Conservation (phyloP, 2,888 invertebrate genomes). For the Harpalus rubripes region DNA sequence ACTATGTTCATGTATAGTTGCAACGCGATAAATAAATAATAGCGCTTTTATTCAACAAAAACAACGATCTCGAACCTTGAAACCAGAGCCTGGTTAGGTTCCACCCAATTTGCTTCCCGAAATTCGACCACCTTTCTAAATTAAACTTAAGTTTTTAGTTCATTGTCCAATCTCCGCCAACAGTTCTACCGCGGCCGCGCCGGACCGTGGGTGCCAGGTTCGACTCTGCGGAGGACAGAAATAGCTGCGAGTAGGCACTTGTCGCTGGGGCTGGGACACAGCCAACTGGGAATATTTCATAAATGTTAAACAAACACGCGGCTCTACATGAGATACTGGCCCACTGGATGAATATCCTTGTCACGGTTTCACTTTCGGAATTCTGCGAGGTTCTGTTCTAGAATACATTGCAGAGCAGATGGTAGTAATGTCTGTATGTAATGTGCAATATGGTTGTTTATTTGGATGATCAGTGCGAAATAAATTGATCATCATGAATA, state of each 20-base stretch:
- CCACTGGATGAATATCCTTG: constrained; percentile 21
- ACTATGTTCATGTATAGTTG: too few relatives aligned
- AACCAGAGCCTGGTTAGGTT: neutral
- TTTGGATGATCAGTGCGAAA: too few relatives aligned
- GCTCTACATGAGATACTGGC: constrained; percentile 4
- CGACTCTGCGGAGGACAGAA: too few relatives aligned
- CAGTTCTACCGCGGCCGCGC: too few relatives aligned
- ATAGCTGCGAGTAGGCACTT: constrained; percentile 11
- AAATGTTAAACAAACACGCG: constrained; percentile 22
- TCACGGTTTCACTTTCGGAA: constrained; percentile 23
- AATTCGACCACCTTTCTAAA: constrained; percentile 36
- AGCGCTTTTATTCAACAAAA: too few relatives aligned
- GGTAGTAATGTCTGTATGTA: too few relatives aligned
- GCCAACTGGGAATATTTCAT: constrained; percentile 45
- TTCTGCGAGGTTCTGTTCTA: neutral
- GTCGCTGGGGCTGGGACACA: constrained; percentile 1
- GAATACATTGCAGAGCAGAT: too few relatives aligned
- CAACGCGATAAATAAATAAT: too few relatives aligned
- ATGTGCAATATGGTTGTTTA: too few relatives aligned
- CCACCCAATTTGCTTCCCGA: neutral
- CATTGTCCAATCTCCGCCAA: constrained; percentile 20
- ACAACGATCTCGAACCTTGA: neutral
- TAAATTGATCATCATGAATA: too few relatives aligned
- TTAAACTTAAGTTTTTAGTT: constrained; percentile 8
- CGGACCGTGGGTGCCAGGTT: too few relatives aligned